Conservation (phyloP, 2,113 vertebrate species). For the Nothobranchius furzeri region DNA sequence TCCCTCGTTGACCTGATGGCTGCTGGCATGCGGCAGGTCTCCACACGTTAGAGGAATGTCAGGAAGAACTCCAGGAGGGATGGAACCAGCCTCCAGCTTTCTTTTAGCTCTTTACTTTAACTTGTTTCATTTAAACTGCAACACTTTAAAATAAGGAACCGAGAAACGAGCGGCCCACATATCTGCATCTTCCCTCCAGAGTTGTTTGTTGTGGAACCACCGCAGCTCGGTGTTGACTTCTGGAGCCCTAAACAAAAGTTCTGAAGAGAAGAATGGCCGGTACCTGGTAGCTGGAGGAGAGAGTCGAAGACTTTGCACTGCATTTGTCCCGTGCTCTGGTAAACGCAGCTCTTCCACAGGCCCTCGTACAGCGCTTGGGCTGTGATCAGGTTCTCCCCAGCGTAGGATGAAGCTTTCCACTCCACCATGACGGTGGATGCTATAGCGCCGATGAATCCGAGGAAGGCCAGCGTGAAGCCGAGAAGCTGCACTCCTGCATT, state of each 20-base stretch:
- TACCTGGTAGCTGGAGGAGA: constrained; percentile 87
- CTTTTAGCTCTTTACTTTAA: neutral
- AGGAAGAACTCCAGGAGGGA: neutral
- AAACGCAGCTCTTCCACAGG: constrained; percentile 92
- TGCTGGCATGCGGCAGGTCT: constrained; percentile 66
- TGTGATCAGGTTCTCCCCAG: constrained; percentile 92
- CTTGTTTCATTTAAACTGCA: too few species aligned
- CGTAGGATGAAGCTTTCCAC: constrained; percentile 92
- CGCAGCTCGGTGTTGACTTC: too few species aligned
- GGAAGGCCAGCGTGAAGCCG: constrained; percentile 86
- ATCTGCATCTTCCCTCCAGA: too few species aligned
- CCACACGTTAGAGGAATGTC: constrained; percentile 39
- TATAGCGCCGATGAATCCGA: constrained; percentile 88
- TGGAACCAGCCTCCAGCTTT: neutral
- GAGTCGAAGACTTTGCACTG: constrained; percentile 95
- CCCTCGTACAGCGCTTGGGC: constrained; percentile 93
- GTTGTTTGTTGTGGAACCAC: too few species aligned
- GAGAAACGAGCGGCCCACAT: too few species aligned
- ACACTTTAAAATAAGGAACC: too few species aligned
- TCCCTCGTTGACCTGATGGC: neutral
- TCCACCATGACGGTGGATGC: constrained; percentile 88
- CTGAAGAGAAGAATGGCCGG: neutral
- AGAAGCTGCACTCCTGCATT: constrained; percentile 89
- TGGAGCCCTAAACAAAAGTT: too few species aligned
- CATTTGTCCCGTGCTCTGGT: constrained; percentile 93